Evolutionary conservation across 2,113 vertebrate species (phyloP).

Genomic region (Notothenia coriiceps): DNA sequence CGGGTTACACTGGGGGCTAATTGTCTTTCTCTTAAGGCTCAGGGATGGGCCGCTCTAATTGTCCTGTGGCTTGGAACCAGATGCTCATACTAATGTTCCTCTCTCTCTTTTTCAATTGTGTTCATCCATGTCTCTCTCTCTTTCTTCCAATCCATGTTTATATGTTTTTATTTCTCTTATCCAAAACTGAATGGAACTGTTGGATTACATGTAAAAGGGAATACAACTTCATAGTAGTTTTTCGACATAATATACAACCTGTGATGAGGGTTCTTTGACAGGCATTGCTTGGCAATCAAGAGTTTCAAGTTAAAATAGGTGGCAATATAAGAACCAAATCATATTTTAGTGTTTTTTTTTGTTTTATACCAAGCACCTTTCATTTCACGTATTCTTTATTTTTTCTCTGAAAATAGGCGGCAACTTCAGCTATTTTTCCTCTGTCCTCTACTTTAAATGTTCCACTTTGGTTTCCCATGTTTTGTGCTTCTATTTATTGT

Average conservation of each 20-base stretch:
- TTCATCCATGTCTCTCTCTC: conserved; percentile 6
- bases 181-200: neutral
- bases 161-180: conserved; percentile 23
- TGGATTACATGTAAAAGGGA: neutral
- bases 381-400: neutral
- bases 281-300: neutral
- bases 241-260: neutral
- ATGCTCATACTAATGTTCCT: conserved; percentile 65
- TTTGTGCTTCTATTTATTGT: neutral
- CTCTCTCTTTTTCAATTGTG: conserved; percentile 31
- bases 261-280: neutral
- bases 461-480: neutral
- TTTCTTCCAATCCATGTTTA: conserved; percentile 9
- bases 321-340: neutral
- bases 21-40: conserved; percentile 79
- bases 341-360: neutral
- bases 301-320: neutral
- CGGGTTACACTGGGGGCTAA: conserved; percentile 81
- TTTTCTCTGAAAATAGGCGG: neutral
- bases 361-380: neutral
- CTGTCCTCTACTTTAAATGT: neutral
- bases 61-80: conserved; percentile 80
- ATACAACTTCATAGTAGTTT: neutral
- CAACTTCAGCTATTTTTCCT: too few species aligned
- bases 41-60: conserved; percentile 77